Percentiles rank a stretch among this genome's conserved stretches.
Conservation (phyloP, 1,140 invertebrate species). For the Cydia strobilella region DNA sequence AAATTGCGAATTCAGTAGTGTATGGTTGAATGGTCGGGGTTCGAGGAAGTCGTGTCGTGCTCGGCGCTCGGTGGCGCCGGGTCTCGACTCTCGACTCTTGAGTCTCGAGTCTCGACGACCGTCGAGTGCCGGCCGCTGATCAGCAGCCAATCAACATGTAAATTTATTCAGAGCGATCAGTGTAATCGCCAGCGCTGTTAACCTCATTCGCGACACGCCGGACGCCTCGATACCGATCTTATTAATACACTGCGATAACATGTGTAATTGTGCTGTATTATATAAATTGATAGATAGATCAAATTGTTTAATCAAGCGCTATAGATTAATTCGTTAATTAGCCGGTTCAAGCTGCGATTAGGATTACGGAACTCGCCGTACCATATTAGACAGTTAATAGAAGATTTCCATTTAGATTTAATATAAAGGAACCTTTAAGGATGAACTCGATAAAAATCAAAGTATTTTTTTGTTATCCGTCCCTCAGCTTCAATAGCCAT, state of each 20-base stretch:
- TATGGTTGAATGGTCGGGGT: slow-evolving; percentile 1
- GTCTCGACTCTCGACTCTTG: neutral
- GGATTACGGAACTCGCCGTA: neutral
- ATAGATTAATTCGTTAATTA: slow-evolving; percentile 26
- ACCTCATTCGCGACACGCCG: slow-evolving; percentile 68
- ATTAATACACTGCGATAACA: slow-evolving; percentile 52
- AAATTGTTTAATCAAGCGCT: slow-evolving; percentile 37
- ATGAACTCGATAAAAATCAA: slow-evolving; percentile 17
- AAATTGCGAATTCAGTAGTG: slow-evolving; percentile 18
- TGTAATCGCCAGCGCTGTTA: slow-evolving; percentile 72
- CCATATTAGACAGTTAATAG: slow-evolving; percentile 21
- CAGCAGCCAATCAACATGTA: slow-evolving; percentile 72
- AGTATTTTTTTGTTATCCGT: slow-evolving; percentile 29
- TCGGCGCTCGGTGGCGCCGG: neutral
- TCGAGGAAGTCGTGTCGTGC: slow-evolving; percentile 8
- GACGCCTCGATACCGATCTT: slow-evolving; percentile 54
- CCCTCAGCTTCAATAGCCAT: slow-evolving; percentile 34
- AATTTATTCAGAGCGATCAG: slow-evolving; percentile 76
- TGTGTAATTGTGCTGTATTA: slow-evolving; percentile 29
- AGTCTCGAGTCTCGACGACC: too few relatives aligned
- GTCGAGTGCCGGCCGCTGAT: slow-evolving; percentile 44
- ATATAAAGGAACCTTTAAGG: neutral
- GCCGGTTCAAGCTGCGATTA: slow-evolving; percentile 8
- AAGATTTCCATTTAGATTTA: slow-evolving; percentile 19
- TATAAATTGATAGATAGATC: slow-evolving; percentile 37